Percentiles rank a stretch among this genome's conserved stretches.
Evolutionary conservation across 2,113 vertebrate species (phyloP).

Genomic region (Mystacornis crossleyi): DNA sequence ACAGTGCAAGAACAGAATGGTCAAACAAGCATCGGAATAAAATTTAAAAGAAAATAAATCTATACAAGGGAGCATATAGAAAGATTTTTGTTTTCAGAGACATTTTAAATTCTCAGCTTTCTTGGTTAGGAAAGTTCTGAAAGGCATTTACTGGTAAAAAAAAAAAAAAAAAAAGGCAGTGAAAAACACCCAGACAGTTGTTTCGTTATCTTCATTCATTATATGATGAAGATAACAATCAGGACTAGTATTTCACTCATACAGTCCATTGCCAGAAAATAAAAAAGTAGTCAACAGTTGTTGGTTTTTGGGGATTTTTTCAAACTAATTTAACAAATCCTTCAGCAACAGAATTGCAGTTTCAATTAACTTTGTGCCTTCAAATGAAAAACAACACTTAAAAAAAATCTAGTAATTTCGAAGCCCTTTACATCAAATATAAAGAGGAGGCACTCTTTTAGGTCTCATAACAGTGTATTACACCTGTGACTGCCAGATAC

Average conservation of each 20-base stretch:
- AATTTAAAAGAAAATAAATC: background rate
- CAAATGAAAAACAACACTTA: background rate
- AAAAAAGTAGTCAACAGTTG: background rate
- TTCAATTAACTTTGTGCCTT: background rate
- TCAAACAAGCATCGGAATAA: background rate
- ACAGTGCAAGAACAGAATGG: background rate
- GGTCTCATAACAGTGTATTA: background rate
- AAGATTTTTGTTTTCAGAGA: background rate
- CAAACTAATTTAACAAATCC: background rate
- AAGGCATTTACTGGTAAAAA: background rate
- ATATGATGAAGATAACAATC: background rate
- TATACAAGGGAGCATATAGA: background rate
- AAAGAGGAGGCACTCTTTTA: background rate
- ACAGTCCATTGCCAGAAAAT: background rate
- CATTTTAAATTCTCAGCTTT: background rate
- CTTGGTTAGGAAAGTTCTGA: background rate
- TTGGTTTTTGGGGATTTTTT: background rate
- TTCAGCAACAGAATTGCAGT: background rate
- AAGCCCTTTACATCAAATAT: background rate
- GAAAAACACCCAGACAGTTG: accelerated
- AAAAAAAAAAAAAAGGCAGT: background rate
- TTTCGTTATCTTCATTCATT: background rate
- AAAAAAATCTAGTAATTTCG: background rate
- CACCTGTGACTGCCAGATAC: background rate
- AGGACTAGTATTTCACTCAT: background rate